phyloP scores from a whole-genome alignment of 2,113 vertebrate genomes.

The Lagopus leucura region DNA sequence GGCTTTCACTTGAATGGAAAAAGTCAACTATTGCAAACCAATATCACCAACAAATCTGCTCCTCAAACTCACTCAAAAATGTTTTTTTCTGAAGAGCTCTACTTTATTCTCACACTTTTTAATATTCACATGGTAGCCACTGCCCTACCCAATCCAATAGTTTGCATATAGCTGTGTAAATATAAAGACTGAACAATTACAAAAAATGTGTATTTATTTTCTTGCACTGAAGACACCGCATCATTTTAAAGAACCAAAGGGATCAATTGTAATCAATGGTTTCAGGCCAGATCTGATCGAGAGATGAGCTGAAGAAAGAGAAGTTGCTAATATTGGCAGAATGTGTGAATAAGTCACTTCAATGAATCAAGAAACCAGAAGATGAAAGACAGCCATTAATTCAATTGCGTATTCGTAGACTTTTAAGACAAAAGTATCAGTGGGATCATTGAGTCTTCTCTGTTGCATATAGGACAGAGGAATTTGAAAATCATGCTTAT shows the following conservation, averaged over 20 bases:
- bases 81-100: conserved; percentile 1
- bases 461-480: background rate
- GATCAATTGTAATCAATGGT: background rate
- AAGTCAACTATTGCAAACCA: background rate
- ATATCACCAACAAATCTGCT: background rate
- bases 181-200: conserved; percentile 23
- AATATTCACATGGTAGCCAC: conserved; percentile 26
- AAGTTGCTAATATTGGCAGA: background rate
- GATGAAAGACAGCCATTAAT: background rate
- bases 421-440: conserved; percentile 27
- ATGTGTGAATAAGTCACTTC: background rate
- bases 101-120: conserved; percentile 4
- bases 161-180: conserved; percentile 44
- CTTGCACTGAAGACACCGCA: background rate
- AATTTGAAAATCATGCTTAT: background rate
- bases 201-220: conserved; percentile 16
- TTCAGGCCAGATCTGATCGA: background rate
- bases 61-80: background rate
- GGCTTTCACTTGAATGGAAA: background rate
- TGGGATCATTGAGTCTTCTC: background rate
- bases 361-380: background rate
- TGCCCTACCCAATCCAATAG: background rate
- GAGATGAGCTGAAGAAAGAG: background rate
- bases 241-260: conserved; percentile 16
- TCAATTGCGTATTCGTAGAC: background rate